Evolutionary conservation across 2,888 invertebrate genomes (phyloP), one percentile per base, ranked within the genome.

Genomic region (Tuberolachnus salignus): DNA sequence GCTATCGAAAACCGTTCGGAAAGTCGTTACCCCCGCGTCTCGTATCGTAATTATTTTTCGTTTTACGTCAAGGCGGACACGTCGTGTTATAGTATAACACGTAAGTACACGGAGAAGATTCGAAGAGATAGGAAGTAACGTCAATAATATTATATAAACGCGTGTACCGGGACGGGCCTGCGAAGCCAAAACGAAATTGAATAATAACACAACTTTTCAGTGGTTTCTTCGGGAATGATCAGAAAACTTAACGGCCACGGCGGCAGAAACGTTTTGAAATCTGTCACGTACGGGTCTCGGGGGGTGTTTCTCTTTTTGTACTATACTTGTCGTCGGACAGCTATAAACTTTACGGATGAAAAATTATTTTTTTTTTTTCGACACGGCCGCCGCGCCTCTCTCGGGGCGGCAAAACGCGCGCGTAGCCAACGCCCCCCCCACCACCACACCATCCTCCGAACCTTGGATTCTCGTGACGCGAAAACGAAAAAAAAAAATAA

Each of bases 251-350:
- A 57, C 75, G 46, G 72, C 10, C 1, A 1, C 46, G 46, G 46
- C 19, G 1, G 64, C 21, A 46, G 21, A 61, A 61, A 74, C 74
- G 74, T 74, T 75, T 75, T 21, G 75, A 75, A 66, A 78, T 78
- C 78, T 78, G 67, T 78, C 78, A 78, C 67, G 69, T 49, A 13
- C n/a, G 26, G 59, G 75, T 78, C 78, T 78, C 78, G 67, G 69
- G 78, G n/a, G 78, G 78, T 78, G 78, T 67, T n/a, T 78, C 67
- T 21, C 78, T 59, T 78, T 61, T 59, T 61, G 74, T 46, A n/a
- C 23, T 8, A 1, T 34, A 64, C 69, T 78, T 78, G 78, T 78
- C 78, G 67, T 67, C 78, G 78, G 78, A 69, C 78, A 21, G 57
- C 78, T 61, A 34, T 34, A 59, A 78, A 78, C 67, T 78, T 78